Base-by-base conservation (phyloP, 2,888 invertebrate genomes). In the Cactoblastis cactorum region DNA sequence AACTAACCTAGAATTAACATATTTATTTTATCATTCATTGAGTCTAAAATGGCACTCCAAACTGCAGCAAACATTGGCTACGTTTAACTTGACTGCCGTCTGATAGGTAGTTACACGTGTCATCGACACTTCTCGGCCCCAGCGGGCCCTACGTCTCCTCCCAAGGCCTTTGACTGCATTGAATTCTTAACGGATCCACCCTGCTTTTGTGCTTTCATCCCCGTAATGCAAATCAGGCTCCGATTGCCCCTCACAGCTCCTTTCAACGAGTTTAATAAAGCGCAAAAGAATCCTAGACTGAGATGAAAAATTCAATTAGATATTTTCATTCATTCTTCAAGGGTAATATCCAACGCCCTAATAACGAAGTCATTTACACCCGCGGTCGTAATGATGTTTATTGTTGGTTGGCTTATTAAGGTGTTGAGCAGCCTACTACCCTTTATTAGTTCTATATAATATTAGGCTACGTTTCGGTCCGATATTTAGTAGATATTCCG, bases 271-370 rank as follows among this genome's bases (percentile, higher is more conserved):
- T 78, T 80, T 78, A 80, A 77, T 81, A 80, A 78, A 79, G 73
- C 67, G 63, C 64, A 58, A 54, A 63, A 65, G 64, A 67, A 70
- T 70, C 65, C 63, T 71, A 71, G 74, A 69, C 63, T 66, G 63
- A 67, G 61, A 80, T 79, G 74, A 80, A 80, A 81, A 80, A 81
- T 83, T 81, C 79, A 79, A 83, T 82, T 79, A 77, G 70, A 77
- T 78, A 71, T 75, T 75, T 74, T 74, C 62, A 67, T 67, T 74
- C 71, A 72, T 65, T 69, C 56, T 70, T 69, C 71, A 74, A 53
- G 63, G 63, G 70, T 58, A 64, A 76, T 77, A 77, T 71, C 64
- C 55, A 48, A 54, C 63, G 68, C 63, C 60, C 58, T 57, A 53
- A 71, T 68, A 69, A 66, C 59, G 59, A 58, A 60, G 67, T 73